Evolutionary conservation across 2,113 vertebrate genomes (phyloP), one percentile per base, ranked within the genome.

Genomic region (Mugil cephalus): DNA sequence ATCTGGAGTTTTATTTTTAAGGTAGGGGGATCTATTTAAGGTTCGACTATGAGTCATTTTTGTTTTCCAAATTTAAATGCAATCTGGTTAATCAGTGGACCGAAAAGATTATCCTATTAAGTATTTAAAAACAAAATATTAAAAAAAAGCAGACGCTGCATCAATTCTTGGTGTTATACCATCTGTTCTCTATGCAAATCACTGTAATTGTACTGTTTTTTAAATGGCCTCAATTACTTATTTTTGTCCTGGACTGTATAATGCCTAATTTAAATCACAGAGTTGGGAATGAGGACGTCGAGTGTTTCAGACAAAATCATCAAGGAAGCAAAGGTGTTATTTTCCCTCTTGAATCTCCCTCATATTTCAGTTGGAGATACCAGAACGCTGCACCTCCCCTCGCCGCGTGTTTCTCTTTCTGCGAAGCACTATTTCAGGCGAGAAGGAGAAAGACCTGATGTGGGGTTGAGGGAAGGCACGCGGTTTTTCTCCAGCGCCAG

Each of bases 381-480:
- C 5, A 8, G 19, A 3, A 59, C 15, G 24, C 24, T 30, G 24
- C 0, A 9, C 24, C 13, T 48, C 52, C 46, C 9, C 10, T 63
- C 13, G 64, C 6, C 55, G 13, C 42, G 6, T 69, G 15, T 39
- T 36, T 62, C 2, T 70, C 17, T 59, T 47, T 42, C 43, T 83
- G 12, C 10, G 54, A 74, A 65, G 36, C 40, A 48, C 48, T 53
- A 66, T 69, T 77, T 48, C 38, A 69, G 69, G 56, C 61, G n/a
- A 24, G 50, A 86, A 39, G 21, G 19, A 35, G 46, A 13, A n/a
- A 58, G 52, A 65, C 3, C 17, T 14, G 13, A 62, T 61, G 48
- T 73, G 50, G 53, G 66, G 48, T 70, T 79, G 54, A 74, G 62
- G 46, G 46, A 73, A 65, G 34, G 54, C 11, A 1, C 46, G 60